A percentile compares a stretch with the other conserved stretches of the same genome.
Evolutionary conservation across 2,113 vertebrate species (phyloP).

Genomic region (Mesembrinibis cayennensis): DNA sequence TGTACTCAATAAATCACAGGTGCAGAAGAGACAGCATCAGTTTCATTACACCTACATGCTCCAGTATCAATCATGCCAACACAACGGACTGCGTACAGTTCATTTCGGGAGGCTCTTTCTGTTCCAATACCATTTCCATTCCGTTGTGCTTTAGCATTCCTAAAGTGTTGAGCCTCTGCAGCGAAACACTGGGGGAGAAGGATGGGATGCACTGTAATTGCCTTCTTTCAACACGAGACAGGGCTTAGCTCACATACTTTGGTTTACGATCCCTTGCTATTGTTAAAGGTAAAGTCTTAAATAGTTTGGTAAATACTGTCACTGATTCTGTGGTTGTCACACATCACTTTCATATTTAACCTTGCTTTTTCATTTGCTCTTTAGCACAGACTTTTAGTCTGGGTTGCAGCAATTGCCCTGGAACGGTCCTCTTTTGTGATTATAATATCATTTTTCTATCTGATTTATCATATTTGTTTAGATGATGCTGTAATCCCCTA

Average conservation of each 20-base stretch:
- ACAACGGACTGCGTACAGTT: constrained; percentile 78
- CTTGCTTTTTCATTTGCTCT: not conserved
- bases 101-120: constrained; percentile 81
- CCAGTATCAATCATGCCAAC: constrained; percentile 85
- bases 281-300: not conserved
- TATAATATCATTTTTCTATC: not conserved
- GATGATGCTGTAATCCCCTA: not conserved
- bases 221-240: not conserved
- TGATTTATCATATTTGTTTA: not conserved
- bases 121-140: constrained; percentile 75
- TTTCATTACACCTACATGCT: constrained; percentile 90
- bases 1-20: constrained; percentile 90
- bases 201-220: constrained; percentile 11
- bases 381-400: not conserved
- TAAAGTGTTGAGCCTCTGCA: constrained; percentile 33
- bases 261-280: not conserved
- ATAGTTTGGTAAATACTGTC: not conserved
- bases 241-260: not conserved
- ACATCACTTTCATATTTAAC: not conserved
- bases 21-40: constrained; percentile 84
- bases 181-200: not conserved
- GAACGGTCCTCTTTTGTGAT: not conserved
- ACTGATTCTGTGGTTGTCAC: not conserved
- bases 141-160: constrained; percentile 52
- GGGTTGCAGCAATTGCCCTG: not conserved